Evolutionary conservation across 2,113 vertebrate species (phyloP).

Genomic region (Tyrannus savana): DNA sequence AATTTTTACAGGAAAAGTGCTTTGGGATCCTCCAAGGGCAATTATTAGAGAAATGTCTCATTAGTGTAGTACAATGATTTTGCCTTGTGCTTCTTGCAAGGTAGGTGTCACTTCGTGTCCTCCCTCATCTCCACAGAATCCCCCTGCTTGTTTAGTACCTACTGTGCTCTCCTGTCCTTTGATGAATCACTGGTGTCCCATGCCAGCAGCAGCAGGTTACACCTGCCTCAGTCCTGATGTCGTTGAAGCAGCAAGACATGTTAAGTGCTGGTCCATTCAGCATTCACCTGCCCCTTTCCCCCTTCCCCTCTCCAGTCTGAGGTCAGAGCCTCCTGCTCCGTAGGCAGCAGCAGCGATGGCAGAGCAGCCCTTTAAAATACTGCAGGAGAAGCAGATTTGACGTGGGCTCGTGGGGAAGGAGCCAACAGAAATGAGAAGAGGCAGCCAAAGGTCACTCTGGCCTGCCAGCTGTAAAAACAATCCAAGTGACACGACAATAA

Average conservation of each 20-base stretch:
- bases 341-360: neutral
- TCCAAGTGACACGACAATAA: constrained; percentile 29
- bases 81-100: neutral
- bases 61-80: neutral
- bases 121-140: neutral
- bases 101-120: neutral
- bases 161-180: neutral
- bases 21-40: neutral
- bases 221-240: neutral
- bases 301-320: neutral
- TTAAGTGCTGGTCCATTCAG: neutral
- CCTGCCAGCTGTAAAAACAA: constrained; percentile 56
- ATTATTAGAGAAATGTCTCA: neutral
- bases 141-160: neutral
- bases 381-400: neutral
- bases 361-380: neutral
- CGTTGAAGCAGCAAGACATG: accelerated
- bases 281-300: neutral
- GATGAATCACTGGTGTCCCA: neutral
- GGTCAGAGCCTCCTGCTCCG: neutral
- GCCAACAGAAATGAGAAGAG: constrained; percentile 39
- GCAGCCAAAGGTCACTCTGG: constrained; percentile 58
- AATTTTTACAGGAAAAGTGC: neutral
- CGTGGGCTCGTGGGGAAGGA: neutral
- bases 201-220: neutral